phyloP scores from a whole-genome alignment of 2,888 invertebrate genomes.

The Dorcus parallelipipedus region DNA sequence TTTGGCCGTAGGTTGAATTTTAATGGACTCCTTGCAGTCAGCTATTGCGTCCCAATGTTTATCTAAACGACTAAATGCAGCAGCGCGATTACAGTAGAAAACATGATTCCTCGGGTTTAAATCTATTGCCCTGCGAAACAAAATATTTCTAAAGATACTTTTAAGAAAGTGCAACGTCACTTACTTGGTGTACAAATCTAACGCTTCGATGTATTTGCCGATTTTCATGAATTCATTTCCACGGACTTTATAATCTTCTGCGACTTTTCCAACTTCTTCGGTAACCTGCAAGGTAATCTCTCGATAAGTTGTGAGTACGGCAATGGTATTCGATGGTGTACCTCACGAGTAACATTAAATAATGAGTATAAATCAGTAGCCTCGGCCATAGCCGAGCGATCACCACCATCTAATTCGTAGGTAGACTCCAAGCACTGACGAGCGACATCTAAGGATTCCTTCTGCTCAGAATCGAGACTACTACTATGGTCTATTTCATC shows the following conservation, averaged over 20 bases:
- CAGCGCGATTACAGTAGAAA: constrained; percentile 96
- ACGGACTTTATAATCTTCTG: constrained; percentile 82
- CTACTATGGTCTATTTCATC: constrained; percentile 33
- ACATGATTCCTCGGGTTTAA: constrained; percentile 87
- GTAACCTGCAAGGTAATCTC: constrained; percentile 40
- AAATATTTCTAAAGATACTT: constrained; percentile 10
- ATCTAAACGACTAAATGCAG: constrained; percentile 87
- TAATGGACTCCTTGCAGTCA: constrained; percentile 87
- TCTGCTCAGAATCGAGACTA: constrained; percentile 40
- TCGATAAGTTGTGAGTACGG: too few relatives aligned
- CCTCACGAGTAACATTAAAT: constrained; percentile 15
- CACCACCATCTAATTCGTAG: constrained; percentile 60
- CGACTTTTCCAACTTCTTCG: constrained; percentile 61
- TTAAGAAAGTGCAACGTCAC: constrained; percentile 21
- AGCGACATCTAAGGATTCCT: constrained; percentile 87
- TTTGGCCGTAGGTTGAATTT: constrained; percentile 85
- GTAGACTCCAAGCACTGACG: constrained; percentile 92
- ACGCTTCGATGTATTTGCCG: constrained; percentile 75
- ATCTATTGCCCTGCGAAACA: constrained; percentile 71
- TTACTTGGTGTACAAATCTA: constrained; percentile 74
- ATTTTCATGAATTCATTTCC: constrained; percentile 88
- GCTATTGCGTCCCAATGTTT: constrained; percentile 80
- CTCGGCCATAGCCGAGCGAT: constrained; percentile 7
- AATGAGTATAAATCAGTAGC: constrained; percentile 5
- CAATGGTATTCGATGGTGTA: not conserved